phyloP scores from a whole-genome alignment of 2,113 vertebrate species.

The Syrmaticus mikado region DNA sequence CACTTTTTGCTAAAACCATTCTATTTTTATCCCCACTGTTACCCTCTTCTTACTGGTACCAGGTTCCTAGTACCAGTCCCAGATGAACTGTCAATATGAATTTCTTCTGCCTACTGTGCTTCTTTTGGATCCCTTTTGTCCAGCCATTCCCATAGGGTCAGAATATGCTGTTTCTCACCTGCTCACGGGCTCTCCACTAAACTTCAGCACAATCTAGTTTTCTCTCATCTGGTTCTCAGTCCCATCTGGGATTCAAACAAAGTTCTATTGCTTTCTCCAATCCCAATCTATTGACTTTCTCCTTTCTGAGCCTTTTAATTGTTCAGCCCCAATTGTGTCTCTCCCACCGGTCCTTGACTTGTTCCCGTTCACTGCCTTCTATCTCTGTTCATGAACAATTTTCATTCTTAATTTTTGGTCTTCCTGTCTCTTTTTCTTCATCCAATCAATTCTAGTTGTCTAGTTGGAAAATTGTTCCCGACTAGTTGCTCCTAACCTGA shows the following conservation, averaged over 20 bases:
- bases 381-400: not conserved
- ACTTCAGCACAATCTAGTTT: not conserved
- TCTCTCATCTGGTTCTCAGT: not conserved
- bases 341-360: not conserved
- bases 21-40: not conserved
- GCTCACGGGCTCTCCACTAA: not conserved
- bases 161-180: not conserved
- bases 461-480: not conserved
- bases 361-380: not conserved
- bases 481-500: not conserved
- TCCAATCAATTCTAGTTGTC: not conserved
- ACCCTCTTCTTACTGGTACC: not conserved
- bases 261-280: not conserved
- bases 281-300: not conserved
- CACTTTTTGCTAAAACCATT: not conserved
- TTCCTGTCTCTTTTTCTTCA: not conserved
- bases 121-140: not conserved
- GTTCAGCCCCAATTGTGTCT: not conserved
- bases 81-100: not conserved
- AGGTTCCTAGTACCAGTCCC: not conserved
- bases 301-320: not conserved
- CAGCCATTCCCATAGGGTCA: not conserved
- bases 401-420: not conserved
- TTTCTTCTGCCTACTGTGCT: not conserved
- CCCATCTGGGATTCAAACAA: not conserved